Evolutionary conservation across 1,140 invertebrate genomes (phyloP).

Genomic region (Agrypnia vestita): DNA sequence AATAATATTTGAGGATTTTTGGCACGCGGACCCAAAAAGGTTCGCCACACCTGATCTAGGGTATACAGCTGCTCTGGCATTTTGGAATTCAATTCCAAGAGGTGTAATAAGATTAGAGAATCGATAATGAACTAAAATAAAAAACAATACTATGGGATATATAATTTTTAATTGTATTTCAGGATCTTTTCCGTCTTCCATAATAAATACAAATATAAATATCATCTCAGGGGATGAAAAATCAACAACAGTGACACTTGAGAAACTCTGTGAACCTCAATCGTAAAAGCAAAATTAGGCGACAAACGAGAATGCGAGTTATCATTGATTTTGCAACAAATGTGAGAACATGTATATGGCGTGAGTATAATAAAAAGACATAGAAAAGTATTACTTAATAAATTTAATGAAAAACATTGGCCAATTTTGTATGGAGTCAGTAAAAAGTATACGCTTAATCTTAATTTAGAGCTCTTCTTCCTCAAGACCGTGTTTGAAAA

Average conservation of each 20-base stretch:
- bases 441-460: slow-evolving; percentile 27
- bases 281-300: background rate
- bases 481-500: slow-evolving; percentile 95
- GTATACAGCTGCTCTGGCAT: too few relatives aligned
- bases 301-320: slow-evolving; percentile 2
- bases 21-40: too few relatives aligned
- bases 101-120: too few relatives aligned
- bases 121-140: background rate
- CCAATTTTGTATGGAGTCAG: slow-evolving; percentile 32
- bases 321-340: slow-evolving; percentile 38
- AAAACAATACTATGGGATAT: slow-evolving; percentile 20
- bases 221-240: slow-evolving; percentile 41
- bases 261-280: slow-evolving; percentile 20
- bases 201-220: slow-evolving; percentile 54
- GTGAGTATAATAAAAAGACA: slow-evolving; percentile 41
- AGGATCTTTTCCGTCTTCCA: slow-evolving; percentile 55
- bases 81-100: too few relatives aligned
- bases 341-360: background rate
- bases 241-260: slow-evolving; percentile 1
- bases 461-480: slow-evolving; percentile 92
- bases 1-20: too few relatives aligned
- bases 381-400: slow-evolving; percentile 47
- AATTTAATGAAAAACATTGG: slow-evolving; percentile 41
- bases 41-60: too few relatives aligned
- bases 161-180: slow-evolving; percentile 41